Evolutionary conservation across 2,113 vertebrate genomes (phyloP).

Genomic region (Elachura formosa): DNA sequence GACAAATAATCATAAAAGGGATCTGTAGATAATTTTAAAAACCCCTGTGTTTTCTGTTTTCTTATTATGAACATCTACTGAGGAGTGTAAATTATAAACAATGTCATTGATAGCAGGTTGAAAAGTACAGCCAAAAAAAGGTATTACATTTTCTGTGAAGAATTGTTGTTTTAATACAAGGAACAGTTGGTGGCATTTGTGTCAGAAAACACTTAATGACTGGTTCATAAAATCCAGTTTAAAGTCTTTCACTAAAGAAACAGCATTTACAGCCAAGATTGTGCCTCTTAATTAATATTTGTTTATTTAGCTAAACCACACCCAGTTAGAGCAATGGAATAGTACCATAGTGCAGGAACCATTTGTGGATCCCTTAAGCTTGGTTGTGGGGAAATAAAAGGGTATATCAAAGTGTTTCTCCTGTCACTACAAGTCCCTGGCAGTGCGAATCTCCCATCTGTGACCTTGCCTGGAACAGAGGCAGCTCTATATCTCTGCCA

Average conservation of each 20-base stretch:
- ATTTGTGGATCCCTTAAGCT: neutral
- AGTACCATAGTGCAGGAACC: rapidly evolving
- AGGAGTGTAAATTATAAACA: neutral
- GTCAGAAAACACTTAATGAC: neutral
- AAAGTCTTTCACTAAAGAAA: neutral
- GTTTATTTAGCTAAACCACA: neutral
- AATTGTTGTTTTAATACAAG: neutral
- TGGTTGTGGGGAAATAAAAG: neutral
- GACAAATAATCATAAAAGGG: neutral
- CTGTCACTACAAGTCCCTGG: neutral
- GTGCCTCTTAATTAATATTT: neutral
- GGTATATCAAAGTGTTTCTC: neutral
- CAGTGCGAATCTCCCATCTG: neutral
- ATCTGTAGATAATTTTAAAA: neutral
- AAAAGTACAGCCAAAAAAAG: neutral
- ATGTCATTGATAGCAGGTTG: neutral
- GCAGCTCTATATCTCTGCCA: constrained; percentile 4
- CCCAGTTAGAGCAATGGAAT: neutral
- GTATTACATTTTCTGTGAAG: neutral
- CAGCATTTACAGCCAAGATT: neutral
- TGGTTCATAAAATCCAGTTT: neutral
- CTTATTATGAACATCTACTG: neutral
- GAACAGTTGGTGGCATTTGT: neutral
- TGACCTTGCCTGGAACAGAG: neutral
- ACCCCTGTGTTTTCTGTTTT: neutral